A percentile compares a stretch with the other conserved stretches of the same genome.
Evolutionary conservation across 2,113 vertebrate genomes (phyloP).

Genomic region (Triplophysa rosa): DNA sequence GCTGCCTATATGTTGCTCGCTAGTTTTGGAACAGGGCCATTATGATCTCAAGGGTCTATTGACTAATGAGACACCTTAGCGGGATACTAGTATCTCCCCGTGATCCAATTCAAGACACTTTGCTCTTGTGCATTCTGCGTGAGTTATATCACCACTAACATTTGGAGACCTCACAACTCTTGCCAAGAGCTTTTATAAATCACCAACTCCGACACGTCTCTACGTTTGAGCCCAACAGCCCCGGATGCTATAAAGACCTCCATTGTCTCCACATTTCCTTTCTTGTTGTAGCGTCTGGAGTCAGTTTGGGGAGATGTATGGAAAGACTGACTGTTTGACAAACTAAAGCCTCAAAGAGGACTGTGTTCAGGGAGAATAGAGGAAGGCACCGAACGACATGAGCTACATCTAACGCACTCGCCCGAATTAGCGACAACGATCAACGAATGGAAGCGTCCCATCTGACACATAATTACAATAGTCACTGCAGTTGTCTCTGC

Average conservation of each 20-base stretch:
- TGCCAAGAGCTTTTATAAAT: slow-evolving; percentile 26
- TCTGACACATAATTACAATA: slow-evolving; percentile 14
- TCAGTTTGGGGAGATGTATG: slow-evolving; percentile 36
- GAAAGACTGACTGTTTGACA: slow-evolving; percentile 35
- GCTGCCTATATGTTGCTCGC: background rate
- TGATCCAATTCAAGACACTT: slow-evolving; percentile 12
- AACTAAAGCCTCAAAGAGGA: slow-evolving; percentile 29
- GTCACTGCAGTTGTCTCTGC: slow-evolving; percentile 28
- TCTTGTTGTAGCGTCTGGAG: slow-evolving; percentile 49
- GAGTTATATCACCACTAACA: slow-evolving; percentile 16
- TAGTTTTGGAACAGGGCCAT: slow-evolving; percentile 6
- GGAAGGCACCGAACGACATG: background rate
- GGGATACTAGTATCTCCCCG: background rate
- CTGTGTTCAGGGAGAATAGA: slow-evolving; percentile 26
- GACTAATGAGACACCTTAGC: background rate
- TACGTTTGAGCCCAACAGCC: slow-evolving; percentile 24
- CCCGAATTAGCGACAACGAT: slow-evolving; percentile 35
- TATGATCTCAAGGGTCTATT: background rate
- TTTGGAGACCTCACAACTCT: slow-evolving; percentile 4
- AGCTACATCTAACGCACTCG: slow-evolving; percentile 15
- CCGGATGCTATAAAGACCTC: slow-evolving; percentile 38
- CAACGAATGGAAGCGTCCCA: slow-evolving; percentile 8
- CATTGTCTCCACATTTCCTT: slow-evolving; percentile 49
- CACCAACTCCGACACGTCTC: slow-evolving; percentile 3
- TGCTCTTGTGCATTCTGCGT: background rate